These are phyloP conservation scores for Eilema sororculum DNA, from an alignment of 2,888 invertebrate species.

Conservation along the genomic window DNA sequence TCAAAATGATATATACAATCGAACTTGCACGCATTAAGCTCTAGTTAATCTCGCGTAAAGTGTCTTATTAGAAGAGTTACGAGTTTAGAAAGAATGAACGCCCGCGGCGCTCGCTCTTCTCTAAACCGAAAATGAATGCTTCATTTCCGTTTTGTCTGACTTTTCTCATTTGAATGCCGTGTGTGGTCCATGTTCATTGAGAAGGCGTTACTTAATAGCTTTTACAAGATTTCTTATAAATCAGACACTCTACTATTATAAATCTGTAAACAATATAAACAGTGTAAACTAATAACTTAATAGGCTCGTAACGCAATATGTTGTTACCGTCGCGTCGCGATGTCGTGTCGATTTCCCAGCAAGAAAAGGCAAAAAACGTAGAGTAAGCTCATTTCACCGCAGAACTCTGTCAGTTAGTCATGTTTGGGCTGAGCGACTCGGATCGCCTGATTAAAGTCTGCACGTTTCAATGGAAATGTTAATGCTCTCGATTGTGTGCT, in stretches of 20 bases:
- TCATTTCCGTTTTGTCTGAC: slow-evolving; percentile 80
- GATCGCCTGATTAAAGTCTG: slow-evolving; percentile 66
- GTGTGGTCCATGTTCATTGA: slow-evolving; percentile 79
- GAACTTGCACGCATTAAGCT: slow-evolving; percentile 76
- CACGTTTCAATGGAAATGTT: slow-evolving; percentile 80
- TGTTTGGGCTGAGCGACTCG: slow-evolving; percentile 64
- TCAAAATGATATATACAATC: slow-evolving; percentile 79
- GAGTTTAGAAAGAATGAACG: slow-evolving; percentile 77
- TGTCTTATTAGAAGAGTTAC: slow-evolving; percentile 83
- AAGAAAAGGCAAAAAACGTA: slow-evolving; percentile 43
- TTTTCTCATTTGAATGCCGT: slow-evolving; percentile 81
- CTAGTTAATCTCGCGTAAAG: slow-evolving; percentile 78
- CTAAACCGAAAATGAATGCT: slow-evolving; percentile 77
- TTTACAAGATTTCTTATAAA: slow-evolving; percentile 66
- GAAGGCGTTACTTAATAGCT: slow-evolving; percentile 71
- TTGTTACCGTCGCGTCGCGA: slow-evolving; percentile 15
- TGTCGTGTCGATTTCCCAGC: slow-evolving; percentile 27
- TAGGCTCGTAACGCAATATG: slow-evolving; percentile 36
- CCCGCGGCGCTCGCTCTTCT: slow-evolving; percentile 76
- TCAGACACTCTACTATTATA: slow-evolving; percentile 58
- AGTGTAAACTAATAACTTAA: slow-evolving; percentile 55
- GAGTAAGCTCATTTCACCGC: slow-evolving; percentile 40
- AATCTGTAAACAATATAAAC: slow-evolving; percentile 59
- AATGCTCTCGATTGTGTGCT: slow-evolving; percentile 82
- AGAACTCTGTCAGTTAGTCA: slow-evolving; percentile 47